Evolutionary conservation across 2,888 invertebrate genomes (phyloP).

Genomic region (Hyalella azteca): DNA sequence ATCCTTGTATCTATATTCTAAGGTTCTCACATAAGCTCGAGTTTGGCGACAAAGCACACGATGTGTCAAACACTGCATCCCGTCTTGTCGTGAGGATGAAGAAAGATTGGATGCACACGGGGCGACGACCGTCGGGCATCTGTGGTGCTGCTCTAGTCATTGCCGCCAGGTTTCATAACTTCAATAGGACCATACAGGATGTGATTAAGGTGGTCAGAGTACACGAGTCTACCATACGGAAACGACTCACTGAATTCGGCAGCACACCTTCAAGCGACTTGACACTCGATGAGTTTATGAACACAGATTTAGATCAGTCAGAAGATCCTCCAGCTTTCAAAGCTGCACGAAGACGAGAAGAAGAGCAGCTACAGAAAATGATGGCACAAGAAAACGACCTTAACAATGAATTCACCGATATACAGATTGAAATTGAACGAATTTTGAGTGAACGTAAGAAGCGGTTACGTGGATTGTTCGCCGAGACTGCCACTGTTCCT

Average conservation of each 20-base stretch:
- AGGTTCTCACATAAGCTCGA: conserved; percentile 92
- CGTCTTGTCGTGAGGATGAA: conserved; percentile 97
- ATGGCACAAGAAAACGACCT: conserved; percentile 65
- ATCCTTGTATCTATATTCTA: conserved; percentile 94
- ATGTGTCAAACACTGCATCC: conserved; percentile 92
- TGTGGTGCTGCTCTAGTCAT: conserved; percentile 84
- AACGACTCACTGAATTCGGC: conserved; percentile 90
- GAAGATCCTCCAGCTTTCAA: conserved; percentile 96
- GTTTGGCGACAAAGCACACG: conserved; percentile 89
- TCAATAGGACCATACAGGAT: conserved; percentile 82
- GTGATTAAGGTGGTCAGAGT: conserved; percentile 94
- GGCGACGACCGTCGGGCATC: conserved; percentile 92
- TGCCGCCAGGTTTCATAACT: conserved; percentile 84
- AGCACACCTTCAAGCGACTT: conserved; percentile 94
- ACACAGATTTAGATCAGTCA: conserved; percentile 82
- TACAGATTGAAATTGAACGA: conserved; percentile 86
- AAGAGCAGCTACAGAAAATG: conserved; percentile 75
- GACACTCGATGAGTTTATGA: conserved; percentile 96
- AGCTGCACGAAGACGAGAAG: conserved; percentile 85
- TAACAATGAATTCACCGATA: conserved; percentile 70
- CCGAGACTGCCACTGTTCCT: conserved; percentile 55
- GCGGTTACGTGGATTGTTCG: conserved; percentile 60
- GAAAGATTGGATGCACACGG: conserved; percentile 95
- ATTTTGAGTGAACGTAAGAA: conserved; percentile 72
- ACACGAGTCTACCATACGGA: conserved; percentile 89